Conservation (phyloP, 2,113 vertebrate genomes). For the Polypterus senegalus region DNA sequence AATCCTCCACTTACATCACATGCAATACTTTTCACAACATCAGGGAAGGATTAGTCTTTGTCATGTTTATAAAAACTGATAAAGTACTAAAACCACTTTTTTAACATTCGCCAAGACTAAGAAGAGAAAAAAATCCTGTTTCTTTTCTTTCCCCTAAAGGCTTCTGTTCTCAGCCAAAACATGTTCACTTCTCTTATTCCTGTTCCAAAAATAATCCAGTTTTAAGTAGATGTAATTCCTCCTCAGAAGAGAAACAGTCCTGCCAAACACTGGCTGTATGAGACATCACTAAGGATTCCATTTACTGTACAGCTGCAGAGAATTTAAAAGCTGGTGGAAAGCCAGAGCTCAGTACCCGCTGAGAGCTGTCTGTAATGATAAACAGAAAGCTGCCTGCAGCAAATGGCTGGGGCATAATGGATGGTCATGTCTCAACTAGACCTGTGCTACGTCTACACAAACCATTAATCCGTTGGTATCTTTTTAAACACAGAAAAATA, state of each 20-base stretch:
- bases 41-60: too few species aligned
- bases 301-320: constrained; percentile 37
- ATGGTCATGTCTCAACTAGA: constrained; percentile 19
- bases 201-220: constrained; percentile 38
- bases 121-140: constrained; percentile 4
- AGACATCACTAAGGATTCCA: constrained; percentile 29
- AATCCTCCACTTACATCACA: too few species aligned
- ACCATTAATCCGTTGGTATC: constrained; percentile 19
- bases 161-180: constrained; percentile 40
- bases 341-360: constrained; percentile 28
- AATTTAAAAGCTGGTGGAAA: constrained; percentile 21
- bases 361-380: constrained; percentile 38
- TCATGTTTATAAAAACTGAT: too few species aligned
- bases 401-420: constrained; percentile 21
- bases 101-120: constrained; percentile 29
- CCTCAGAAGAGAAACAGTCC: constrained; percentile 39
- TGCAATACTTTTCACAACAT: too few species aligned
- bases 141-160: background rate
- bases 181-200: constrained; percentile 48
- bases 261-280: constrained; percentile 28
- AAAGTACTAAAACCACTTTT: constrained; percentile 17
- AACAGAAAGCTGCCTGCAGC: constrained; percentile 38
- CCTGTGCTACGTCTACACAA: constrained; percentile 16
- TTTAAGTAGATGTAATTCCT: constrained; percentile 43
- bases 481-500: constrained; percentile 20